Base-by-base conservation (phyloP, 2,113 vertebrate species). In the Gymnobelideus leadbeateri region DNA sequence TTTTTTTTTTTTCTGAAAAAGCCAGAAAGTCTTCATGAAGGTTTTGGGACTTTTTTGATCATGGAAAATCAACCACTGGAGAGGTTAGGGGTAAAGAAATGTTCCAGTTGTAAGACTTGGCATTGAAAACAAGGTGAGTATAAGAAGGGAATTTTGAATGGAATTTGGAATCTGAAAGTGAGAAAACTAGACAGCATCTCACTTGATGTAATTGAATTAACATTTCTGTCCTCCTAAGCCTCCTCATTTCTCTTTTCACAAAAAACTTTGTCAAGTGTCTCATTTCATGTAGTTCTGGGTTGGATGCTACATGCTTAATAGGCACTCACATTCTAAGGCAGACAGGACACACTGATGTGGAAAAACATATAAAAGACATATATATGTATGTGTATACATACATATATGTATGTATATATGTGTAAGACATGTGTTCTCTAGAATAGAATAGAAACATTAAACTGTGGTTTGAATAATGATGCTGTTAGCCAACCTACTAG, bases 401-500 rank as follows among this genome's bases (percentile, higher is more conserved):
- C 12, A 61, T 54, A 24, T 52, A 23, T 68, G 4, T 68, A 37
- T 43, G 16, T 43, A 43, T 19, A 4, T 68, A n/a, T 68, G 68
- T 77, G 43, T n/a, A 84, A 84, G 37, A 19, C 31, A 7, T 26
- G 10, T 77, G 10, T 77, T 77, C 37, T 77, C 31, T 77, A 14
- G 61, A 43, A 43, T 49, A 89, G 47, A 91, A 68, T 26, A 90
- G 84, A 91, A 93, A n/a, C 19, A 3, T n/a, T 43, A 94, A 51
- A 55, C 51, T 89, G 26, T 91, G 91, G 55, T 92, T 91, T 92
- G 55, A 68, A 47, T 92, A 92, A 6, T 93, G 53, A 91, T 43
- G 24, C 8, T 54, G 52, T 89, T 84, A 89, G 23, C 43, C 68
- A n/a, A 31, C 37, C 9, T 8, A 68, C 16, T 7, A 28, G 0